phyloP scores from a whole-genome alignment of 2,888 invertebrate genomes.

The Margaritifera margaritifera region DNA sequence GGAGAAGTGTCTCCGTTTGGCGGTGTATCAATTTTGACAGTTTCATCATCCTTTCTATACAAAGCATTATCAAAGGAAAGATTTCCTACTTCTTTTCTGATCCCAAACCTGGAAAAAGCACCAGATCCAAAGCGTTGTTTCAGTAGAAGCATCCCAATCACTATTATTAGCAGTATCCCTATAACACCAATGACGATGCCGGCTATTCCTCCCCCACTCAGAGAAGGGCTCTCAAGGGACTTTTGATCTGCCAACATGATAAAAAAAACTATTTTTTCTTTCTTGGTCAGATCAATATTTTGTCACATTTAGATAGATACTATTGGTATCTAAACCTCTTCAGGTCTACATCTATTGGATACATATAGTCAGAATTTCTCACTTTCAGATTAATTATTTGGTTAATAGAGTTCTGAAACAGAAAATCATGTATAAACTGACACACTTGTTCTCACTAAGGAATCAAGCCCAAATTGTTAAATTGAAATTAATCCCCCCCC shows the following conservation, averaged over 20 bases:
- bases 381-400: background rate
- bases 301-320: background rate
- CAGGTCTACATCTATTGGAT: no score
- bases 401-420: background rate
- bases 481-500: no score
- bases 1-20: no score
- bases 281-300: background rate
- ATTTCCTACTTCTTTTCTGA: background rate
- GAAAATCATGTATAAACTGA: no score
- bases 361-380: background rate
- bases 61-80: slow-evolving; percentile 43
- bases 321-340: no score
- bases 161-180: slow-evolving; percentile 15
- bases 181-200: slow-evolving; percentile 34
- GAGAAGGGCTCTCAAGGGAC: slow-evolving; percentile 2
- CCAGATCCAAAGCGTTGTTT: slow-evolving; percentile 7
- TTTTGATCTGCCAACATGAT: background rate
- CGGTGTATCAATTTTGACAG: slow-evolving; percentile 9
- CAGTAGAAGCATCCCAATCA: slow-evolving; percentile 18
- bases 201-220: slow-evolving; percentile 29
- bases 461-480: no score
- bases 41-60: slow-evolving; percentile 18
- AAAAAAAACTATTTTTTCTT: background rate
- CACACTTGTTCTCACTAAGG: no score
- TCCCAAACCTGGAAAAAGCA: background rate